Evolutionary conservation across 2,113 vertebrate species (phyloP).

Genomic region (Hydrolagus affinis): DNA sequence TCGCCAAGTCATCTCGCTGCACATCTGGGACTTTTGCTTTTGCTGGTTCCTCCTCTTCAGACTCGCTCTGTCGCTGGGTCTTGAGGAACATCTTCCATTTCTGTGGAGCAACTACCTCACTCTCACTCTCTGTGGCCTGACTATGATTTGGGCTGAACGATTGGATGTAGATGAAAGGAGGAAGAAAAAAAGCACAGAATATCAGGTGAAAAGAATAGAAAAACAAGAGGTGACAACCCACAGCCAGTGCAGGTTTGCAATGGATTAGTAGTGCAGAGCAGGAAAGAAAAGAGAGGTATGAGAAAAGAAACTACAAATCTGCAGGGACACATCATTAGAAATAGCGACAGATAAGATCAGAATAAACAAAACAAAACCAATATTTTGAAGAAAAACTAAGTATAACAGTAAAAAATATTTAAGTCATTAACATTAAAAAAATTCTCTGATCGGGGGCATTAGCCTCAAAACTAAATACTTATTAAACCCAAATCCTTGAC

Average conservation of each 20-base stretch:
- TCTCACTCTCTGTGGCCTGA: constrained; percentile 38
- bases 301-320: background rate
- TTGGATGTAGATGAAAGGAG: constrained; percentile 41
- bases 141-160: constrained; percentile 51
- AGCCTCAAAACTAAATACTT: no score
- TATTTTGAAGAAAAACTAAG: background rate
- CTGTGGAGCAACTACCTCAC: constrained; percentile 45
- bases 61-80: constrained; percentile 44
- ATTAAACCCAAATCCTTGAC: no score
- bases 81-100: constrained; percentile 47
- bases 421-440: no score
- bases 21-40: constrained; percentile 52
- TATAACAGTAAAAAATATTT: no score
- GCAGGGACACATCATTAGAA: background rate
- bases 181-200: constrained; percentile 35
- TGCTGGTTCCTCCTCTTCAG: constrained; percentile 34
- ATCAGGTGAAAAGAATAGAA: background rate
- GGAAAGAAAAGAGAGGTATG: background rate
- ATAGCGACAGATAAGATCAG: background rate
- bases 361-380: background rate
- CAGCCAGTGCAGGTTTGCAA: background rate
- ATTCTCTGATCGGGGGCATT: background rate
- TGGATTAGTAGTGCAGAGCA: background rate
- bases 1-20: constrained; percentile 68
- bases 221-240: background rate